These are phyloP conservation scores for Amorpha juglandis DNA, from an alignment of 2,888 invertebrate genomes.

Conservation along the genomic window DNA sequence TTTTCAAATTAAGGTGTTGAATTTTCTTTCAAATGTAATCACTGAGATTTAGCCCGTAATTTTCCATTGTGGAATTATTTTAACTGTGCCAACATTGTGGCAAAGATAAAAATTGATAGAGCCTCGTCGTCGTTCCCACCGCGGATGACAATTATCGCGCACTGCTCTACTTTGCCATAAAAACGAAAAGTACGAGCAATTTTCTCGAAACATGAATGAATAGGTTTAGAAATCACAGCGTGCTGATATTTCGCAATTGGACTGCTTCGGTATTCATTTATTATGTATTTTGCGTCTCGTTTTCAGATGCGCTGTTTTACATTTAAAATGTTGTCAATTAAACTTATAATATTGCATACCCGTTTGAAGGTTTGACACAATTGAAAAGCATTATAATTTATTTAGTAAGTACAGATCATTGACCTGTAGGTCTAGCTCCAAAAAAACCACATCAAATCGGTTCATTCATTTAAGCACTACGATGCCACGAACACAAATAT, in stretches of 20 bases:
- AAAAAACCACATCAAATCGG: too few species aligned
- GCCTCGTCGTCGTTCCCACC: slow-evolving; percentile 33
- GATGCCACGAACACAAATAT: too few species aligned
- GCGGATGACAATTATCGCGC: slow-evolving; percentile 51
- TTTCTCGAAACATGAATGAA: slow-evolving; percentile 52
- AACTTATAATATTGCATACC: too few species aligned
- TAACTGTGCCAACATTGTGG: slow-evolving; percentile 28
- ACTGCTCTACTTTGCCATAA: slow-evolving; percentile 45
- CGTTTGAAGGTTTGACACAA: too few species aligned
- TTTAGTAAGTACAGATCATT: too few species aligned
- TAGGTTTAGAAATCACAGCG: background rate
- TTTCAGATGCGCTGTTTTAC: too few species aligned
- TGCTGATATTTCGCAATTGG: background rate
- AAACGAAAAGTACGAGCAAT: slow-evolving; percentile 52
- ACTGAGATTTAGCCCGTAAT: slow-evolving; percentile 3
- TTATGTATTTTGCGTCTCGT: too few species aligned
- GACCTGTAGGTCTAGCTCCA: too few species aligned
- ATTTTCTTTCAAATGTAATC: slow-evolving; percentile 4
- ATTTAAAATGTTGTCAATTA: too few species aligned
- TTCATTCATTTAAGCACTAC: too few species aligned
- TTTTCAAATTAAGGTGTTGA: slow-evolving; percentile 8
- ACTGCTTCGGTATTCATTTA: background rate
- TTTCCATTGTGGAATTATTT: slow-evolving; percentile 28
- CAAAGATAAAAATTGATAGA: slow-evolving; percentile 44
- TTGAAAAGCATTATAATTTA: too few species aligned